Evolutionary conservation across 2,888 invertebrate species (phyloP), one percentile per base, ranked within the genome.

Genomic region (Melipona bicolor): DNA sequence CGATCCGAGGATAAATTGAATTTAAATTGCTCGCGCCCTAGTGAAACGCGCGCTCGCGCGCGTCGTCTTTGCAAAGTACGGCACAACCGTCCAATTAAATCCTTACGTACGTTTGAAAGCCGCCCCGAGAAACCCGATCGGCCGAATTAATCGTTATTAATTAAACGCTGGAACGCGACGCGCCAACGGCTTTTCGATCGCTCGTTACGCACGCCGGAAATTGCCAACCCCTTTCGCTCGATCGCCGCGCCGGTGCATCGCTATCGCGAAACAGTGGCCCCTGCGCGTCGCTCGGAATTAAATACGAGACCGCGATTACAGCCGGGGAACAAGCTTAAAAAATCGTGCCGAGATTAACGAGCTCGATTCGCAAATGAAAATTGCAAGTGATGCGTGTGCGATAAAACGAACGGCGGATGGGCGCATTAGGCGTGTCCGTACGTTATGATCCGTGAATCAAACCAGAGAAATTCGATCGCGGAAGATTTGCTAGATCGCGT

Each of bases 101-200:
- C 78, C 43, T 71, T 73, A 43, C 52, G 61, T 59, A 49, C 71
- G 9, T 71, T 77, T 78, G 54, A 71, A 72, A 67, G 43, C 11
- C 36, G 36, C 9, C 5, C 52, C 71, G 65, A 43, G 71, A 49
- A 71, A 67, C 71, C 24, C 56, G 80, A 67, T 71, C 65, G 65
- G 54, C 61, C 21, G 21, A 61, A 77, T 80, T 80, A 77, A 80
- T 80, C 77, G 77, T 77, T 71, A 52, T 65, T 71, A 70, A 80
- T 80, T 77, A 77, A 65, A 50, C 65, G 15, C 19, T 50, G 43
- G 43, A 43, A 43, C 43, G 9, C 36, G 9, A 9, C 61, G 24
- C 56, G 17, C 11, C 6, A 11, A 4, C 32, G 36, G 17, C 50
- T 43, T 43, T 52, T 21, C 54, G 68, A 19, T 61, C 21, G 59